These are phyloP conservation scores for Chloromyia formosa DNA, from an alignment of 2,888 invertebrate species.

Conservation along the genomic window DNA sequence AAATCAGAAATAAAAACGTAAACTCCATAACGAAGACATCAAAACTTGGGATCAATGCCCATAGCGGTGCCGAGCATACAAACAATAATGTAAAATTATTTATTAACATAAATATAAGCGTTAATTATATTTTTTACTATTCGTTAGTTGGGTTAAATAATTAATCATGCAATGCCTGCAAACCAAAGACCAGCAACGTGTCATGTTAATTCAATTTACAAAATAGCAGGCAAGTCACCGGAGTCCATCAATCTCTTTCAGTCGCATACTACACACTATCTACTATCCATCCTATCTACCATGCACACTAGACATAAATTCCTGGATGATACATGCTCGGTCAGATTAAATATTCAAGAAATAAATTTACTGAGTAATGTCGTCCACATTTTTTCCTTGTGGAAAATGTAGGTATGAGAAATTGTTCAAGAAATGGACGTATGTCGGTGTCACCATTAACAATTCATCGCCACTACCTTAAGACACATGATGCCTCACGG, in stretches of 20 bases:
- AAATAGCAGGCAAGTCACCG: constrained; percentile 8
- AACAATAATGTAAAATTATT: too few species aligned
- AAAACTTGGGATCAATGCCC: too few species aligned
- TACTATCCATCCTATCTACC: not conserved
- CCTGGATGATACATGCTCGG: not conserved
- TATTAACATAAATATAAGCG: not conserved
- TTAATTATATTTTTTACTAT: not conserved
- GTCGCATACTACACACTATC: not conserved
- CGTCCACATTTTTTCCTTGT: not conserved
- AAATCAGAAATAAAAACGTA: too few species aligned
- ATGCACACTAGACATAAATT: constrained; percentile 1
- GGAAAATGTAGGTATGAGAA: not conserved
- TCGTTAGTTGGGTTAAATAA: not conserved
- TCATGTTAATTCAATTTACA: constrained; percentile 7
- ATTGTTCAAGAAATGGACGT: not conserved
- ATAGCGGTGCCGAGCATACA: too few species aligned
- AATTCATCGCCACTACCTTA: not conserved
- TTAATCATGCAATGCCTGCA: not conserved
- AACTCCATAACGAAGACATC: too few species aligned
- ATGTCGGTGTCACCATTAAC: not conserved
- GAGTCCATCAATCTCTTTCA: constrained; percentile 6
- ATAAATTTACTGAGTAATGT: not conserved
- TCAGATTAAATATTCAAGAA: constrained; percentile 8
- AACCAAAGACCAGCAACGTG: not conserved
- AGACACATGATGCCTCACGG: not conserved